Evolutionary conservation across 2,797 vertebrate species (phyloP).

Genomic region (Trichosurus vulpecula): DNA sequence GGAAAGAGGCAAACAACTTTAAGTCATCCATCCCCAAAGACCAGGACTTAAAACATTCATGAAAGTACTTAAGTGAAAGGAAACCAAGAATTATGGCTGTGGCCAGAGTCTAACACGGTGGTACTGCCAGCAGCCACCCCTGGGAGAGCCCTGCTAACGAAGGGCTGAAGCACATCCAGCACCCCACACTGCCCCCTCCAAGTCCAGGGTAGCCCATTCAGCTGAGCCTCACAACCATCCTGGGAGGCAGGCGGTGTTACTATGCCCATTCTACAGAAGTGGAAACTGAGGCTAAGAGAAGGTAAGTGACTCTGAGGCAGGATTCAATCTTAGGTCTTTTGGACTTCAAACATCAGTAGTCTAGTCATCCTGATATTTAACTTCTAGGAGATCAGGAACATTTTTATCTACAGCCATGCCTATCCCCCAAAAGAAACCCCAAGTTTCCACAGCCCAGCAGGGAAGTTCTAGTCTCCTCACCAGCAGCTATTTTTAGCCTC

Average conservation of each 20-base stretch:
- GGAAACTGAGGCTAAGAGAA: neutral
- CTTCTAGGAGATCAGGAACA: neutral
- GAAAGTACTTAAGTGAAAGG: neutral
- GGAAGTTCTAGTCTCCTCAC: neutral
- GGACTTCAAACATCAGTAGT: neutral
- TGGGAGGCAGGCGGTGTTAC: neutral
- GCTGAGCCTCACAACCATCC: neutral
- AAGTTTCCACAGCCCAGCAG: neutral
- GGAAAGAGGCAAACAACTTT: neutral
- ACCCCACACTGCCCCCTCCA: too few relatives aligned
- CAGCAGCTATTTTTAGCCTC: neutral
- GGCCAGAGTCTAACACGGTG: neutral
- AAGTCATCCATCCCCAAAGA: neutral
- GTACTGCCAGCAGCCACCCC: neutral
- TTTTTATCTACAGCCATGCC: neutral
- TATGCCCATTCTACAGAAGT: neutral
- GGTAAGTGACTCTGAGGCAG: neutral
- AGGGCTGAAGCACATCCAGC: too few relatives aligned
- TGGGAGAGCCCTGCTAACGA: too few relatives aligned
- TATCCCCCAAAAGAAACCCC: neutral
- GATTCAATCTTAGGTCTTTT: neutral
- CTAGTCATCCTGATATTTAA: neutral
- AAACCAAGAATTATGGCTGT: neutral
- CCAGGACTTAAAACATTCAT: neutral
- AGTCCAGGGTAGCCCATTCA: too few relatives aligned